A percentile compares a stretch with the other conserved stretches of the same genome.
Evolutionary conservation across 2,888 invertebrate species (phyloP).

Genomic region (Lasius fuliginosus): DNA sequence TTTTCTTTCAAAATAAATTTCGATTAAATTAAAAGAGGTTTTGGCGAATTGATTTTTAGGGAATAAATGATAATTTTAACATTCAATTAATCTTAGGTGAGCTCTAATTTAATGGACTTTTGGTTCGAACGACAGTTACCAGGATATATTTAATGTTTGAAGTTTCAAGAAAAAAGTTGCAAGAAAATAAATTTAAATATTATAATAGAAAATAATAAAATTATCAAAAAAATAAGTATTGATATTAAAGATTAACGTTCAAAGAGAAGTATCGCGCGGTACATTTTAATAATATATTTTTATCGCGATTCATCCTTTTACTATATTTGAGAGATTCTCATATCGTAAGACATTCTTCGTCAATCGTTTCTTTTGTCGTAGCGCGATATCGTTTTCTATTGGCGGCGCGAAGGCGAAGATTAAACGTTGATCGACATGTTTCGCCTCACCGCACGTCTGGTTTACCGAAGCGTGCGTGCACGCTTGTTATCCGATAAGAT

Average conservation of each 20-base stretch:
- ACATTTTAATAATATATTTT: background rate
- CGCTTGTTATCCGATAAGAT: conserved; percentile 67
- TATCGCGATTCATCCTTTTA: background rate
- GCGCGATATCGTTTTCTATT: conserved; percentile 29
- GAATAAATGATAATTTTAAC: background rate
- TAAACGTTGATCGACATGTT: conserved; percentile 29
- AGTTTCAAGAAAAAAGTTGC: background rate
- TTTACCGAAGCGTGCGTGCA: conserved; percentile 47
- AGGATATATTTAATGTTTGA: background rate
- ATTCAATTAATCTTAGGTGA: background rate
- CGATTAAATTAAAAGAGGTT: background rate
- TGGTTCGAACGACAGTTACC: background rate
- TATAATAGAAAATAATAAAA: background rate
- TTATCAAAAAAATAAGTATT: background rate
- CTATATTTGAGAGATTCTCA: background rate
- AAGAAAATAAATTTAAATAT: background rate
- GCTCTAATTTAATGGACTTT: background rate
- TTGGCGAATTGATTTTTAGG: background rate
- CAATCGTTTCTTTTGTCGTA: conserved; percentile 12
- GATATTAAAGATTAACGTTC: background rate
- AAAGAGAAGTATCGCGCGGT: background rate
- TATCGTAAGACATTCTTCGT: background rate
- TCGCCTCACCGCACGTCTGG: conserved; percentile 19
- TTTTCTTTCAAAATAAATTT: background rate
- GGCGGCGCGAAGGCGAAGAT: conserved; percentile 4